Conservation (phyloP, 1,140 invertebrate genomes). For the Polypedilum vanderplanki region DNA sequence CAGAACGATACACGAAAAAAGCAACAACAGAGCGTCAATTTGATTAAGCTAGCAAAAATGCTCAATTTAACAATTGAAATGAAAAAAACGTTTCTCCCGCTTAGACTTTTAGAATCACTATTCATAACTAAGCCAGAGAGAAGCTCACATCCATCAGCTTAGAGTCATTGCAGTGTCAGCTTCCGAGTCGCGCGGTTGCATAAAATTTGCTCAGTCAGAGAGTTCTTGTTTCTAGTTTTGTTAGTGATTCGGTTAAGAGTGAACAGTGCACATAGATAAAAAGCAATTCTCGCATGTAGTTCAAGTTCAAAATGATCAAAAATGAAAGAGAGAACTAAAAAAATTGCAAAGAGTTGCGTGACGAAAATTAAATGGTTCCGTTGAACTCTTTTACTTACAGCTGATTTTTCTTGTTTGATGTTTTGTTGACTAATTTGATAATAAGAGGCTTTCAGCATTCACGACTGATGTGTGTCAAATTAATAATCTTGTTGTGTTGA, state of each 20-base stretch:
- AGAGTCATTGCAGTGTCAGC: conserved; percentile 16
- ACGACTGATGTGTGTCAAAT: neutral
- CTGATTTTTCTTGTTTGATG: conserved; percentile 14
- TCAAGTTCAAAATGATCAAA: conserved; percentile 12
- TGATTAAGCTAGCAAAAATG: neutral
- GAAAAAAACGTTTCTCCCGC: neutral
- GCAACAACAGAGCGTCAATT: neutral
- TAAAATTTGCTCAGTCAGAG: neutral
- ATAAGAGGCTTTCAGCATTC: neutral
- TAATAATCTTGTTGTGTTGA: neutral
- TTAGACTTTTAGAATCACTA: neutral
- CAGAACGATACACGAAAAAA: neutral
- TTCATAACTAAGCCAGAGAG: neutral
- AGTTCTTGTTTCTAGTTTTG: neutral
- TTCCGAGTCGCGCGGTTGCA: conserved; percentile 15
- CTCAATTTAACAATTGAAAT: conserved; percentile 7
- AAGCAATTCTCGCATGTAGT: neutral
- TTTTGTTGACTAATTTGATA: neutral
- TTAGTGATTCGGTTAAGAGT: neutral
- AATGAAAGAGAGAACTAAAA: neutral
- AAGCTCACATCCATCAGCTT: neutral
- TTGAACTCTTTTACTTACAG: neutral
- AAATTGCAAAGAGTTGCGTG: neutral
- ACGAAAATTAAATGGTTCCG: conserved; percentile 9
- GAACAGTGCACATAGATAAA: too few species aligned